These are phyloP conservation scores for Pyralis farinalis DNA, from an alignment of 2,888 invertebrate species.

Conservation along the genomic window DNA sequence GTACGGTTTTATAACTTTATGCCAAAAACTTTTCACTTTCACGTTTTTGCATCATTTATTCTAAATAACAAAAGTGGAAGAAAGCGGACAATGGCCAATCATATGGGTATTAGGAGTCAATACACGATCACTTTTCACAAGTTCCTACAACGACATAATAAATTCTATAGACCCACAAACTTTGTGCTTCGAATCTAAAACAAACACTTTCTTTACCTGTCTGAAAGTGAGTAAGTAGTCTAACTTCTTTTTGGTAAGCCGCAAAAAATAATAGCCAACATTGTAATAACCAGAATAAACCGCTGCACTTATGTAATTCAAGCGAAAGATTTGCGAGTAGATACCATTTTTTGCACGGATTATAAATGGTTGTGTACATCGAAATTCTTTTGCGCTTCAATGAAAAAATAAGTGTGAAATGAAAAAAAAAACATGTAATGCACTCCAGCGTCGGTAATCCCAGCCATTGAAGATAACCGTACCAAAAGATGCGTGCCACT, in stretches of 20 bases:
- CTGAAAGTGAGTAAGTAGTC: conserved; percentile 43
- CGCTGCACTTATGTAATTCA: not conserved
- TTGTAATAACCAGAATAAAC: not conserved
- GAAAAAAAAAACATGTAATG: conserved; percentile 13
- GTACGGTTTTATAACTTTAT: not conserved
- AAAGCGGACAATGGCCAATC: conserved; percentile 23
- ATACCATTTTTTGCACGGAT: not conserved
- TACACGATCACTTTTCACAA: conserved; percentile 60
- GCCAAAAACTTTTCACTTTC: conserved; percentile 21
- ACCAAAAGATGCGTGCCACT: conserved; percentile 16
- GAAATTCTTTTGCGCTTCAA: not conserved
- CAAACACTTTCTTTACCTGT: conserved; percentile 44
- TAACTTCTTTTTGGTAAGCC: not conserved
- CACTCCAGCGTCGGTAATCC: conserved; percentile 9
- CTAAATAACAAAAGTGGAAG: conserved; percentile 27
- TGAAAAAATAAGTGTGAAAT: conserved; percentile 12
- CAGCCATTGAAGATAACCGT: conserved; percentile 22
- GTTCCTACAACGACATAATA: conserved; percentile 51
- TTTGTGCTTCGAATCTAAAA: conserved; percentile 47
- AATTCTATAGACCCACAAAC: conserved; percentile 46
- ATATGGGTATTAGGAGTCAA: conserved; percentile 44
- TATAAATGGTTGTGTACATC: not conserved
- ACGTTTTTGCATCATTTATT: conserved; percentile 21
- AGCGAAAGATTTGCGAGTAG: not conserved
- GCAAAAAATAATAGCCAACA: not conserved